Evolutionary conservation across 2,113 vertebrate species (phyloP).

Genomic region (Montifringilla adamsi): DNA sequence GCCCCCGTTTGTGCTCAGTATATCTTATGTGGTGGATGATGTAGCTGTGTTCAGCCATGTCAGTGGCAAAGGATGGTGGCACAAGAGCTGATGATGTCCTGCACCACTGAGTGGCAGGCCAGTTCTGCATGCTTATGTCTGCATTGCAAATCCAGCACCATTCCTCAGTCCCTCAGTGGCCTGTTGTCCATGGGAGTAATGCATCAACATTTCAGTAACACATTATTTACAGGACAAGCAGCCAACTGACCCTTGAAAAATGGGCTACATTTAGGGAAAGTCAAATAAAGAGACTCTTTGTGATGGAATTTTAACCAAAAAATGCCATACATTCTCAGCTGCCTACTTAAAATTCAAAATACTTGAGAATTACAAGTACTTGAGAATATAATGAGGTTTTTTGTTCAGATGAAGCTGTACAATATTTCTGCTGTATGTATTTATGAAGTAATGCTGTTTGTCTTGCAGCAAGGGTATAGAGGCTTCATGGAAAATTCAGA

Average conservation of each 20-base stretch:
- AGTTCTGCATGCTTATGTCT: not conserved
- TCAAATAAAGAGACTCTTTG: not conserved
- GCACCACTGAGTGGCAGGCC: not conserved
- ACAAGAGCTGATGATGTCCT: not conserved
- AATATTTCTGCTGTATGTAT: not conserved
- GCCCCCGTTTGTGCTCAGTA: not conserved
- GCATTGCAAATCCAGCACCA: not conserved
- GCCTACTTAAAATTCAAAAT: not conserved
- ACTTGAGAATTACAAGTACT: not conserved
- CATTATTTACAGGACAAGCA: conserved; percentile 1
- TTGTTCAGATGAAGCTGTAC: not conserved
- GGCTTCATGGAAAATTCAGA: not conserved
- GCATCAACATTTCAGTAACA: not conserved
- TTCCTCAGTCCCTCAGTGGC: not conserved
- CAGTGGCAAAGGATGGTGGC: not conserved
- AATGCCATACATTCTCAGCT: not conserved
- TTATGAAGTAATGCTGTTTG: not conserved
- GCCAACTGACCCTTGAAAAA: conserved; percentile 13
- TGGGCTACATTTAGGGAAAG: not conserved
- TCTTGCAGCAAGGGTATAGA: not conserved
- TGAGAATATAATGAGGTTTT: conserved; percentile 9
- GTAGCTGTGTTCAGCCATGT: not conserved
- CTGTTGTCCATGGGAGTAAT: not conserved
- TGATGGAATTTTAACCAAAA: not conserved
- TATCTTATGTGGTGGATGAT: not conserved